Conservation (phyloP, 2,113 vertebrate genomes). For the Scolopax mira region DNA sequence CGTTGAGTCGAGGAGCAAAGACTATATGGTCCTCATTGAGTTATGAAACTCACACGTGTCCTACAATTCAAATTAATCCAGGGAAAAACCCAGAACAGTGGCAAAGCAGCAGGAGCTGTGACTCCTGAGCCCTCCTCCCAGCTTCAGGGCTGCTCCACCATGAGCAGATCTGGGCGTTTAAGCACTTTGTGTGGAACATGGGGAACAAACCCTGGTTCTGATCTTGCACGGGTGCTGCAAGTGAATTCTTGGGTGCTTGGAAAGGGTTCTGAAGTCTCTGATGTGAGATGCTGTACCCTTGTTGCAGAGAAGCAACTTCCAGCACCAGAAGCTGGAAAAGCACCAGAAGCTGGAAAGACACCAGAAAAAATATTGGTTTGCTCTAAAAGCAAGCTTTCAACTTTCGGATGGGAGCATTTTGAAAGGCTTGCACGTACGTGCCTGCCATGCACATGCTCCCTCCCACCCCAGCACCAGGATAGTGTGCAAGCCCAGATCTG, state of each 20-base stretch:
- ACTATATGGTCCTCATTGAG: not conserved
- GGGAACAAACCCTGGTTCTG: not conserved
- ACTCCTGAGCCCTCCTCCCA: not conserved
- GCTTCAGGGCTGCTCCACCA: not conserved
- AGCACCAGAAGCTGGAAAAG: too few species aligned
- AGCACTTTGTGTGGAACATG: not conserved
- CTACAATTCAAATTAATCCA: not conserved
- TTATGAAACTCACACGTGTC: not conserved
- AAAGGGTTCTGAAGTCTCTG: not conserved
- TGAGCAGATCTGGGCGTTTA: not conserved
- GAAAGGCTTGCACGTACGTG: not conserved
- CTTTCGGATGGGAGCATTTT: not conserved
- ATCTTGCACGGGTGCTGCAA: not conserved
- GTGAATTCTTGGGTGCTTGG: not conserved
- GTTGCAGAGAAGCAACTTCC: too few species aligned
- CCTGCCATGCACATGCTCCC: not conserved
- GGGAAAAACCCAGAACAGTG: not conserved
- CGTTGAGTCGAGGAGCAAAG: not conserved
- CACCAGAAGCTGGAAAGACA: not conserved
- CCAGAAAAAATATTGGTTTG: not conserved
- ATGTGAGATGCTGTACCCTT: not conserved
- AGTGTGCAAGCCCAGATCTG: not conserved
- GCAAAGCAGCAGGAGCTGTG: not conserved
- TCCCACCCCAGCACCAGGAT: fast-evolving
- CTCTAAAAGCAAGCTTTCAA: not conserved